A percentile compares a stretch with the other conserved stretches of the same genome.
Conservation (phyloP, 2,113 vertebrate genomes). For the Crotalus horridus region DNA sequence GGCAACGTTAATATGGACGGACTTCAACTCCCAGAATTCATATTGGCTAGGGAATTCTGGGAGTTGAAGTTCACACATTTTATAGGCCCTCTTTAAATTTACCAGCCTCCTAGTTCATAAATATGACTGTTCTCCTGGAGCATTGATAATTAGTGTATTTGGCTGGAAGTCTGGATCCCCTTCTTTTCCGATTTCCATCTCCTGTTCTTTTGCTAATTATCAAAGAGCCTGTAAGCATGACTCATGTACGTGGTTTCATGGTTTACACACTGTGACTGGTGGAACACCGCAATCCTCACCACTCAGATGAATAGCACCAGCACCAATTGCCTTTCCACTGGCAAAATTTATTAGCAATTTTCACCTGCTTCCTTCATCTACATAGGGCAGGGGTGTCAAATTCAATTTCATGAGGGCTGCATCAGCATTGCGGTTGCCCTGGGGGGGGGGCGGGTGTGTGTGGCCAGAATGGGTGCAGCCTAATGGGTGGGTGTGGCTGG, state of each 20-base stretch:
- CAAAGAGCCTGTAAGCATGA: neutral
- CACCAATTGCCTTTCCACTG: neutral
- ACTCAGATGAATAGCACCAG: neutral
- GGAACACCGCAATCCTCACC: neutral
- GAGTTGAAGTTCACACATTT: neutral
- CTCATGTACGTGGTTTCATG: neutral
- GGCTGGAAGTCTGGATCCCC: neutral
- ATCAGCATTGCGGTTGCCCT: too few relatives aligned
- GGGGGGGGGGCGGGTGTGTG: too few relatives aligned
- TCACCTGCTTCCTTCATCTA: neutral
- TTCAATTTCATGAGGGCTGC: too few relatives aligned
- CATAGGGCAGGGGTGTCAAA: neutral
- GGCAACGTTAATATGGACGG: neutral
- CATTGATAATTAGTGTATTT: neutral
- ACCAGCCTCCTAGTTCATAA: neutral
- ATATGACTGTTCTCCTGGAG: neutral
- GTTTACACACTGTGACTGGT: neutral
- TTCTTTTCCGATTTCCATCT: neutral
- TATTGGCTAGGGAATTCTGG: neutral
- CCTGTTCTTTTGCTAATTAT: neutral
- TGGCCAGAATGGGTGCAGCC: too few relatives aligned
- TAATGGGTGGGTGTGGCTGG: too few relatives aligned
- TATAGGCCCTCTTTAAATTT: neutral
- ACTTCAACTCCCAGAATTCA: neutral
- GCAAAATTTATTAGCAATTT: neutral